Base-by-base conservation (phyloP, 1,140 invertebrate species). In the Portunus trituberculatus region DNA sequence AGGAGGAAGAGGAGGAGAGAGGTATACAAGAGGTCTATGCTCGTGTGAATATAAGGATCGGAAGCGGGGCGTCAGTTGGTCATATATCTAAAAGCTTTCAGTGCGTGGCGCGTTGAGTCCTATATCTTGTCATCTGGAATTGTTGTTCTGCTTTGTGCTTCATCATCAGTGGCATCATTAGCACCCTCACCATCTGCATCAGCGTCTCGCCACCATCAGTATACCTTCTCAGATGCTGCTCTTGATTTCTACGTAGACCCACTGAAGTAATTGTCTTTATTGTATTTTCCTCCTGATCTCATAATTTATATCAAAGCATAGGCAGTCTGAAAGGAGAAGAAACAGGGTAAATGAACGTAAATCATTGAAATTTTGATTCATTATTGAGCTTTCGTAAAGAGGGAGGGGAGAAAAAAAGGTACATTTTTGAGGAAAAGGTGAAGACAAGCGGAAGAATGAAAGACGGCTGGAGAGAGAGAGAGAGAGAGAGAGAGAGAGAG, bases 401-500 rank as follows among this genome's bases (percentile, higher is more conserved):
- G 6, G 52, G 67, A n/a, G n/a, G n/a, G n/a, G n/a, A n/a, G 1
- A n/a, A 76, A 76, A n/a, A 76, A n/a, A 7, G 2, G 20, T 8
- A 7, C 6, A 76, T 20, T 76, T 76, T 76, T 76, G 6, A 76
- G n/a, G 7, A 8, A 25, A 76, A 76, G 67, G 67, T 76, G 67
- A 76, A 76, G 67, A 76, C 67, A 76, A 76, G 67, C 67, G 67
- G 67, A 76, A 76, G 25, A 76, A 76, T 76, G 67, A 76, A 20
- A 20, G 67, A 76, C 67, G 67, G 67, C 20, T 25, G 8, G 20
- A n/a, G 67, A 76, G 67, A 76, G 67, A 76, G 67, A 76, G 67
- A 76, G 67, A 76, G 67, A 76, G 67, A 76, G 67, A 76, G 67
- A 76, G 67, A 76, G 67, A 76, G 67, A 76, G 67, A 76, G 67